These are phyloP conservation scores for Metaphire vulgaris DNA, from an alignment of 1,140 invertebrate species.

Conservation along the genomic window DNA sequence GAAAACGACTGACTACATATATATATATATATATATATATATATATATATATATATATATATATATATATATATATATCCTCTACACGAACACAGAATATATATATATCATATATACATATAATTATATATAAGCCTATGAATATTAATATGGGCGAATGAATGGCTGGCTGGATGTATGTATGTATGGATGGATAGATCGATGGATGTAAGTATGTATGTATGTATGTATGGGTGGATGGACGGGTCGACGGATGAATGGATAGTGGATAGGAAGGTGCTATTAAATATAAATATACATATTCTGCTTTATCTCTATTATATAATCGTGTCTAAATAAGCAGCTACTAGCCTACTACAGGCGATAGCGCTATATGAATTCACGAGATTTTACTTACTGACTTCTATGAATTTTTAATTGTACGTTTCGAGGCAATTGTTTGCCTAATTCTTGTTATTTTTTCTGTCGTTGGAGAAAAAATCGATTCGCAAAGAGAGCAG, in stretches of 20 bases:
- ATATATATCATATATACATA: constrained; percentile 26
- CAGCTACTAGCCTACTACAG: no score
- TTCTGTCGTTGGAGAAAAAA: no score
- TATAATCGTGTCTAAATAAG: no score
- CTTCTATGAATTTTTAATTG: no score
- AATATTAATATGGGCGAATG: constrained; percentile 12
- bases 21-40: constrained; percentile 19
- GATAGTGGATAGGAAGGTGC: neutral
- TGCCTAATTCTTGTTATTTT: no score
- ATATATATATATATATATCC: constrained; percentile 27
- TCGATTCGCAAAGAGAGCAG: no score
- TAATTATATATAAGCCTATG: constrained; percentile 24
- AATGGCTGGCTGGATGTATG: neutral
- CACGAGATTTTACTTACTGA: no score
- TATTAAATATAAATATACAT: neutral
- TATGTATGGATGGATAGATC: neutral
- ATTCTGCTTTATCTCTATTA: neutral
- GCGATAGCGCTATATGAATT: no score
- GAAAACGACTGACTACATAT: neutral
- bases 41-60: constrained; percentile 30
- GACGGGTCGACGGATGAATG: neutral
- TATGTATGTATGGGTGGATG: neutral
- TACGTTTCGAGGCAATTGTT: no score
- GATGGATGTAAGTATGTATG: neutral
- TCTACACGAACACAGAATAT: no score